Evolutionary conservation across 2,113 vertebrate species (phyloP), one percentile per base, ranked within the genome.

Genomic region (Prolemur simus): DNA sequence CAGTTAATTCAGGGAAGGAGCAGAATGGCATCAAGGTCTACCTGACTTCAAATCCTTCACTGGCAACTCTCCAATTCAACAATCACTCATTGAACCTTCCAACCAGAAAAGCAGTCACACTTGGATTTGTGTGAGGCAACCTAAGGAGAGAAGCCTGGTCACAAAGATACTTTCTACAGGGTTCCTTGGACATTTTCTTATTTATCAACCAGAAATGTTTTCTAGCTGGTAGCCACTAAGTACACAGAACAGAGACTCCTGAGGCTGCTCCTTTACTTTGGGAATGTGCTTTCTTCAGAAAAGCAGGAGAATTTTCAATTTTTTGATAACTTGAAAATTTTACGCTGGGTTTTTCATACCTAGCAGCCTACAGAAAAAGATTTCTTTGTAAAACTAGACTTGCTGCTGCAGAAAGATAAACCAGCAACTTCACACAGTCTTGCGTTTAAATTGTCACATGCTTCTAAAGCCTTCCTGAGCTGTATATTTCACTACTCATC

Each of bases 261-360:
- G 14, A 73, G 49, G 17, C 39, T 84, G 49, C 23, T 94, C 73
- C 64, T 89, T 60, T 66, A 84, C 63, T 87, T 91, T 85, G 17
- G 18, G 27, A 66, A 73, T 27, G 13, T 58, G 37, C 8, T 91
- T 91, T 95, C 66, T 83, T 95, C 74, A 89, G 87, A 73, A 97
- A 85, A 95, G 27, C 29, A 96, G 10, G 14, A 64, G 23, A 81
- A 71, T 56, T 96, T 39, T 94, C 6, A 92, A 45, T 63, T 91
- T 91, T 71, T 88, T 32, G 84, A 58, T 88, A 88, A 74, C 47
- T 64, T 93, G 27, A 54, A 83, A 29, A 5, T 73, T 94, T 92
- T 77, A 71, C 37, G 73, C 18, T 73, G n/a, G 25, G 66, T 89
- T 89, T 76, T 78, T 92, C 63, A 89, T 49, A 71, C 12, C 5